Evolutionary conservation across 53 echinoderm and acorn worm genomes (phyloP), one percentile per base, ranked within the genome.

Genomic region (Pentamera pediparva): DNA sequence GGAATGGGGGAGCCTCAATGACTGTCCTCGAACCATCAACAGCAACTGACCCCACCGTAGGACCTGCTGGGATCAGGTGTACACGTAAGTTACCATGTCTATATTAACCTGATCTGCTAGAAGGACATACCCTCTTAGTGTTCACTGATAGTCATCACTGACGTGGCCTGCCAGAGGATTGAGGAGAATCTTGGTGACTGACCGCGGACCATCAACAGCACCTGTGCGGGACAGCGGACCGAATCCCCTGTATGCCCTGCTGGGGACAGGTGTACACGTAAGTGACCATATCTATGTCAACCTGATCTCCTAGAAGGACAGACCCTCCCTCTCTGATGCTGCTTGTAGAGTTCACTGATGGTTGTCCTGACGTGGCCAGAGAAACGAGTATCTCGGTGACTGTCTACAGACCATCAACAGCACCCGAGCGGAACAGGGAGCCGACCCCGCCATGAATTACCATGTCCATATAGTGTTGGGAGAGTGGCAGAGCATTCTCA

Each of bases 251-350:
- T 72, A 11, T 52, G 73, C 32, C 20, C 73, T 30, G 73, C 73
- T 17, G 73, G 73, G 20, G 55, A 53, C 2, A 33, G 52, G 21
- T 72, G 73, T 10, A 72, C 86, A 77, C 70, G 86, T 86, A 65
- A 40, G 86, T n/a, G n/a, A n/a, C n/a, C n/a, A n/a, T n/a, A n/a
- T n/a, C n/a, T n/a, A n/a, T n/a, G n/a, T n/a, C n/a, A n/a, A n/a
- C n/a, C n/a, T n/a, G n/a, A n/a, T n/a, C n/a, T n/a, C n/a, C n/a
- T n/a, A n/a, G n/a, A n/a, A n/a, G n/a, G n/a, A n/a, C n/a, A n/a
- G n/a, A n/a, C n/a, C n/a, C n/a, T n/a, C n/a, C n/a, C n/a, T n/a
- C n/a, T n/a, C n/a, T n/a, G n/a, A n/a, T n/a, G n/a, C n/a, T n/a
- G n/a, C n/a, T n/a, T n/a, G n/a, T n/a, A n/a, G n/a, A n/a, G n/a